Conservation (phyloP, 1,140 invertebrate genomes). For the Aphis craccivora region DNA sequence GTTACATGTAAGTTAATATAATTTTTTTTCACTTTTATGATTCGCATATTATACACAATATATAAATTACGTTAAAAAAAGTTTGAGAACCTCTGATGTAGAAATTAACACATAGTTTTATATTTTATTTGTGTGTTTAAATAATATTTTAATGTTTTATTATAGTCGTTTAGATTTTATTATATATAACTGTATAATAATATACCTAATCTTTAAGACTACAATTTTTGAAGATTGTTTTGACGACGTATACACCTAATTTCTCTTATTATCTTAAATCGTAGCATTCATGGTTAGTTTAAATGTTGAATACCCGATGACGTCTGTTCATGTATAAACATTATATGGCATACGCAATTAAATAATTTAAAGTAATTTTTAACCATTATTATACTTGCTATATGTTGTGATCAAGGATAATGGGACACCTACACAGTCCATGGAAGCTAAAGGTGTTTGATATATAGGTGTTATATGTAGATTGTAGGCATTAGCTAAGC, state of each 20-base stretch:
- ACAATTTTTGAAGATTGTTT: neutral
- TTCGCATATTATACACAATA: neutral
- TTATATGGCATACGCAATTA: neutral
- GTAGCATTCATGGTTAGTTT: neutral
- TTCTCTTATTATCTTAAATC: neutral
- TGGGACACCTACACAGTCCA: neutral
- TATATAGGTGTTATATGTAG: neutral
- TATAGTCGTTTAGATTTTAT: neutral
- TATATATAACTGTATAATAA: neutral
- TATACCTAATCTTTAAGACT: neutral
- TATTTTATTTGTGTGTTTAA: conserved; percentile 7
- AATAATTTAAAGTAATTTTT: neutral
- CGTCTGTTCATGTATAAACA: neutral
- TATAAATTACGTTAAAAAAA: neutral
- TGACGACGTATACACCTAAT: neutral
- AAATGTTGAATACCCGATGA: neutral
- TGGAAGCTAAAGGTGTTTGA: too few species aligned
- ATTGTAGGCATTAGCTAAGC: neutral
- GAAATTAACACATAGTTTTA: neutral
- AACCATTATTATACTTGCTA: neutral
- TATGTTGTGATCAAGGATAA: conserved; percentile 9
- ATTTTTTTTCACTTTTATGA: neutral
- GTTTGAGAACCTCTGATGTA: neutral
- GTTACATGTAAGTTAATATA: neutral
- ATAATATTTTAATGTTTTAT: neutral